Evolutionary conservation across 2,888 invertebrate genomes (phyloP).

Genomic region (Coenonympha glycerion): DNA sequence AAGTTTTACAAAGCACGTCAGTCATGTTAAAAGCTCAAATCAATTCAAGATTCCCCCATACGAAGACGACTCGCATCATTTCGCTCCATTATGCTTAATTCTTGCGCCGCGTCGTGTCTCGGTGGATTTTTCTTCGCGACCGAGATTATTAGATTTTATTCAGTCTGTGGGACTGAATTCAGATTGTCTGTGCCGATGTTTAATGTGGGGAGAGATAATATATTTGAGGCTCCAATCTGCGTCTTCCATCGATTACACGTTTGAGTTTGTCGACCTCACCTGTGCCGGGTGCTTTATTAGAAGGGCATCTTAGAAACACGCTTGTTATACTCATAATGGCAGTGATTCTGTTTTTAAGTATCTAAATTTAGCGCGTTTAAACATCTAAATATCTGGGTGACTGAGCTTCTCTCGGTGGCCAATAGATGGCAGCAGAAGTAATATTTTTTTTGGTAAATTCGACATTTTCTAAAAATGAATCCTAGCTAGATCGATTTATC

Average conservation of each 20-base stretch:
- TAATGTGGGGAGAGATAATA: conserved; percentile 12
- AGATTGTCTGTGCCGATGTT: conserved; percentile 33
- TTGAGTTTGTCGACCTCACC: background rate
- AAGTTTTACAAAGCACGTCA: background rate
- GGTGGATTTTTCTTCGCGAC: conserved; percentile 51
- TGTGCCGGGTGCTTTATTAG: too few species aligned
- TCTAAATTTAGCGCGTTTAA: too few species aligned
- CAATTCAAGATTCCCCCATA: conserved; percentile 14
- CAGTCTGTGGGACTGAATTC: conserved; percentile 49
- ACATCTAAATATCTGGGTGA: too few species aligned
- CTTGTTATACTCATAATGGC: too few species aligned
- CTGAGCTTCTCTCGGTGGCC: too few species aligned
- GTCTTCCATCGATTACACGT: background rate
- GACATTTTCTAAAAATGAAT: too few species aligned
- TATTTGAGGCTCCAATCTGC: background rate
- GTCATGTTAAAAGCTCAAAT: background rate
- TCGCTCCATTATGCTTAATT: conserved; percentile 59
- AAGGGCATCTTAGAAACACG: too few species aligned
- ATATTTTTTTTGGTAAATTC: too few species aligned
- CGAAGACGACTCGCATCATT: conserved; percentile 44
- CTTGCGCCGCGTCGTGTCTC: conserved; percentile 54
- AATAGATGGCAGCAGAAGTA: too few species aligned
- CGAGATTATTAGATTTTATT: conserved; percentile 59
- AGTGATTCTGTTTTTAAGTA: too few species aligned
- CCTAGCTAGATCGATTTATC: too few species aligned